Percentiles rank a stretch among this genome's conserved stretches.
phyloP scores from a whole-genome alignment of 2,888 invertebrate genomes.

The Nymphalis polychloros region DNA sequence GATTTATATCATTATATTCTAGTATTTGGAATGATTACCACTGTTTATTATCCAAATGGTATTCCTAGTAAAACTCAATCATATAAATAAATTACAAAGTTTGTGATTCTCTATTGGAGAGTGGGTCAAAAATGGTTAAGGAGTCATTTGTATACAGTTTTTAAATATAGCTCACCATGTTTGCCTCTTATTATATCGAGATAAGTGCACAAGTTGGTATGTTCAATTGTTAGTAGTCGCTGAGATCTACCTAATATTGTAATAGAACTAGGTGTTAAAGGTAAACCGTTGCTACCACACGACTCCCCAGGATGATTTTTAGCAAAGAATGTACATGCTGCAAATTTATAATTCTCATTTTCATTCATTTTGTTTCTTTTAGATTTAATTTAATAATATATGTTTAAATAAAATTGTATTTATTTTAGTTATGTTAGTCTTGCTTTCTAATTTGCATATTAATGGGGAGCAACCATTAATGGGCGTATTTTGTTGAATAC shows the following conservation, averaged over 20 bases:
- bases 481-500: too few relatives aligned
- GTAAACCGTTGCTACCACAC: conserved; percentile 97
- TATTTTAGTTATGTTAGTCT: neutral
- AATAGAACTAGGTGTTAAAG: conserved; percentile 97
- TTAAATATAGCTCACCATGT: conserved; percentile 85
- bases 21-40: too few relatives aligned
- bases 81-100: too few relatives aligned
- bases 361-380: conserved; percentile 36
- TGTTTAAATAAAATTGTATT: neutral
- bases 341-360: conserved; percentile 75
- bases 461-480: too few relatives aligned
- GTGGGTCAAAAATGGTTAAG: too few relatives aligned
- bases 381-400: conserved; percentile 15
- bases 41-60: too few relatives aligned
- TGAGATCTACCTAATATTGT: conserved; percentile 95
- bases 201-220: conserved; percentile 93
- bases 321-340: conserved; percentile 95
- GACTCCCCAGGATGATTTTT: conserved; percentile 93
- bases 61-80: too few relatives aligned
- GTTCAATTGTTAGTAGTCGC: conserved; percentile 88
- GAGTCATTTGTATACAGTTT: too few relatives aligned
- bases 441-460: neutral
- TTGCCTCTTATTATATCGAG: conserved; percentile 95
- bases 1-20: too few relatives aligned
- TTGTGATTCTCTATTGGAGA: too few relatives aligned